A percentile compares a stretch with the other conserved stretches of the same genome.
phyloP scores from a whole-genome alignment of 2,888 invertebrate species.

The Gymnosoma rotundatum region DNA sequence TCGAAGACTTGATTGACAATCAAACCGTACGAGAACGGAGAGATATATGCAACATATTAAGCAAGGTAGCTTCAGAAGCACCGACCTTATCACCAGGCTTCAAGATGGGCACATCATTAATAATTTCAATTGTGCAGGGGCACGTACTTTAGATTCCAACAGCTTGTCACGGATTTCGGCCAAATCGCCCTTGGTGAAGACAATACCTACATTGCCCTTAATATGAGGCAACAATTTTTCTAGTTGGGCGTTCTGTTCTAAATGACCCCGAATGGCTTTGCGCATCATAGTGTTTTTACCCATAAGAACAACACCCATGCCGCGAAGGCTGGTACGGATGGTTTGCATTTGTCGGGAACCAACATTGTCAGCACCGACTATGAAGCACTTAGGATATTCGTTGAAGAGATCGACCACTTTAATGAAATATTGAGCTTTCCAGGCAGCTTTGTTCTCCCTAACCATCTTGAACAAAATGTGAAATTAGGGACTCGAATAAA shows the following conservation, averaged over 20 bases:
- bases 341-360: conserved; percentile 99
- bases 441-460: conserved; percentile 99
- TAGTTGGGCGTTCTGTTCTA: conserved; percentile 95
- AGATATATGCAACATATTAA: conserved; percentile 99
- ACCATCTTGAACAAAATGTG: no score
- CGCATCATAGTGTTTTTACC: conserved; percentile 99
- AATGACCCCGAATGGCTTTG: conserved; percentile 98
- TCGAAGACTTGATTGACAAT: conserved; percentile 98
- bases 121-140: conserved; percentile 99
- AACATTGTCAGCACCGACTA: conserved; percentile 99
- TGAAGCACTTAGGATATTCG: conserved; percentile 99
- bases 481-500: no score
- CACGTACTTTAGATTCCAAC: conserved; percentile 97
- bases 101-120: conserved; percentile 95
- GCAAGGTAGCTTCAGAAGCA: conserved; percentile 98
- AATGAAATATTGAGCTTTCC: conserved; percentile 99
- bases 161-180: conserved; percentile 95
- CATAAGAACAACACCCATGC: conserved; percentile 96
- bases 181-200: conserved; percentile 98
- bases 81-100: conserved; percentile 99
- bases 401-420: conserved; percentile 97
- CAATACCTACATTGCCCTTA: conserved; percentile 98
- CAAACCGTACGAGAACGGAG: conserved; percentile 99
- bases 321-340: conserved; percentile 96
- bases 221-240: conserved; percentile 98